Base-by-base conservation (phyloP, 1,140 invertebrate species). In the Drusus annulatus region DNA sequence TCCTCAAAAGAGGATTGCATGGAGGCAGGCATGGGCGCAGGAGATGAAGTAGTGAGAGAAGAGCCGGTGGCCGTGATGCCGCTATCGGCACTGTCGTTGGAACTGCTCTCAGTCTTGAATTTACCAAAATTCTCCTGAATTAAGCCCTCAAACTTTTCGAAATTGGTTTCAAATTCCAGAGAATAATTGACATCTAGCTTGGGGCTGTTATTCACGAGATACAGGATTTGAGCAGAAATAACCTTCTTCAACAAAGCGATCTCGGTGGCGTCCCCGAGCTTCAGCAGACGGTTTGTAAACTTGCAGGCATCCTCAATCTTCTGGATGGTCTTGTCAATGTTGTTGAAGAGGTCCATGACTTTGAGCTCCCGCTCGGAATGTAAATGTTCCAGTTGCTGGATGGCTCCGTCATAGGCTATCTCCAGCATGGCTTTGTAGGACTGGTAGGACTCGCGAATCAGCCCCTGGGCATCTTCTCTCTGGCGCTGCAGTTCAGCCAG, bases 401-500 rank as follows among this genome's bases (percentile, higher is more conserved):
- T 86, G 19, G 94, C 89, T 62, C 92, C 93, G 84, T 97, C 95
- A 79, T 93, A 92, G 82, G 93, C 93, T 84, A 94, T 93, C 84
- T 98, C 96, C 62, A 98, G 87, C 71, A 96, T 90, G 36, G 94
- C 94, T 87, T 96, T 96, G 84, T 95, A 97, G 86, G 92, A 93
- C 85, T 94, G 92, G 89, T 95, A 97, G 65, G 95, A 94, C 87
- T 98, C 96, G 68, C 95, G 92, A 81, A 98, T 96, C 50, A 95
- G 90, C 84, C 92, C 93, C 85, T 94, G 94, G n/a, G 96, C 96
- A 86, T 94, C 93, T 86, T 97, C 96, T 80, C 95, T 93, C 86
- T 97, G 96, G 83, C 93, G 91, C 86, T 97, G 95, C 21, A 98
- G 87, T 80, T 98, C 96, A 73, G 94, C 94, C n/a, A 98, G 88